Evolutionary conservation across 2,888 invertebrate genomes (phyloP), one percentile per base, ranked within the genome.

Genomic region (Gastracanthus pulcherrimus): DNA sequence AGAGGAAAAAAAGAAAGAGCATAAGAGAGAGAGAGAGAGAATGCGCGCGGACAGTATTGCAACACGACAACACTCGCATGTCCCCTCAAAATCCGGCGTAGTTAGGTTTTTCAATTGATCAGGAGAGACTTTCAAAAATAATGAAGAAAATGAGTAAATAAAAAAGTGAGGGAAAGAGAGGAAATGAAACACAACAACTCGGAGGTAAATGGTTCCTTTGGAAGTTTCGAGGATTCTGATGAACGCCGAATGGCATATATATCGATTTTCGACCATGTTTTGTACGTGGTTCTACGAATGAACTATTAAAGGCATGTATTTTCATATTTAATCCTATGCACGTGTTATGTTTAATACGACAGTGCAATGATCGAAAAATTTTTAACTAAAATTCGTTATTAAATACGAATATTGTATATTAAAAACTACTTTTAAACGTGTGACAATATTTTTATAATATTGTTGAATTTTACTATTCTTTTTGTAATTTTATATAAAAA

Each of bases 71-170:
- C n/a, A 64, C 34, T 66, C 16, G 45, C 19, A 74, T 60, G 9
- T 60, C 38, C 55, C 48, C 38, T 66, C 13, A 16, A 48, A 69
- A 85, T 84, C 79, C 77, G 80, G 84, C 85, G 88, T 88, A 88
- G 88, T 89, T 89, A 89, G 87, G 87, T 89, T 89, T 89, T 89
- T 89, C 83, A 88, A 89, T 84, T 87, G 51, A 75, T 45, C 34
- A 60, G 36, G 72, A 67, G 71, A 67, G 69, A 60, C 45, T 55
- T 62, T 19, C 45, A 38, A 83, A 69, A 82, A 72, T 19, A 58
- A 70, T n/a, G 4, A 55, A 66, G 16, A 62, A 11, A 71, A 60
- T 34, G 51, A n/a, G 23, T 45, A 79, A 75, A 11, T 69, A 69
- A 48, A 23, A n/a, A 16, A 60, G 26, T 67, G 38, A 66, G 62